Evolutionary conservation across 2,888 invertebrate species (phyloP).

Genomic region (Lutraria lutraria): DNA sequence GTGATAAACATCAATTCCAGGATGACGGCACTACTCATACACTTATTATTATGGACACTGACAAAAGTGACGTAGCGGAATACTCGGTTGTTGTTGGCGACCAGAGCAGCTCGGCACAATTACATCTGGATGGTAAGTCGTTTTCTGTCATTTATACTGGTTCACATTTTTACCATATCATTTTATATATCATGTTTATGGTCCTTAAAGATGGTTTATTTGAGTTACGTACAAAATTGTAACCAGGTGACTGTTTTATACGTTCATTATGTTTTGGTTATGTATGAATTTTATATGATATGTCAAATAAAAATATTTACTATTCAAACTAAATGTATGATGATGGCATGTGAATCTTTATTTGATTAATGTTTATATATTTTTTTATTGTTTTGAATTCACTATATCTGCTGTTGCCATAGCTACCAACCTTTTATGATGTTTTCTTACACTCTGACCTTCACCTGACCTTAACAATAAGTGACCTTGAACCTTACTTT

Average conservation of each 20-base stretch:
- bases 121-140: conserved; percentile 91
- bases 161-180: no score
- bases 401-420: neutral
- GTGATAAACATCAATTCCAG: conserved; percentile 80
- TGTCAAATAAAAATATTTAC: neutral
- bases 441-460: neutral
- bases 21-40: conserved; percentile 89
- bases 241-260: conserved; percentile 4
- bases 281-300: neutral
- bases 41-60: conserved; percentile 94
- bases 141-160: neutral
- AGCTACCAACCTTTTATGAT: neutral
- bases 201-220: neutral
- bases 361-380: neutral
- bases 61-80: conserved; percentile 92
- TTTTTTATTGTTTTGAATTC: neutral
- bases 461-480: neutral
- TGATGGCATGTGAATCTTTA: neutral
- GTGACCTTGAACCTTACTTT: neutral
- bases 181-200: neutral
- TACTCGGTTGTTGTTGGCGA: conserved; percentile 92
- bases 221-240: neutral
- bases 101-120: conserved; percentile 92
- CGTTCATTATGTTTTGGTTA: neutral
- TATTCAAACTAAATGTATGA: neutral